A percentile compares a stretch with the other conserved stretches of the same genome.
These are phyloP conservation scores for Vanessa cardui DNA, from an alignment of 2,888 invertebrate genomes.

Conservation along the genomic window DNA sequence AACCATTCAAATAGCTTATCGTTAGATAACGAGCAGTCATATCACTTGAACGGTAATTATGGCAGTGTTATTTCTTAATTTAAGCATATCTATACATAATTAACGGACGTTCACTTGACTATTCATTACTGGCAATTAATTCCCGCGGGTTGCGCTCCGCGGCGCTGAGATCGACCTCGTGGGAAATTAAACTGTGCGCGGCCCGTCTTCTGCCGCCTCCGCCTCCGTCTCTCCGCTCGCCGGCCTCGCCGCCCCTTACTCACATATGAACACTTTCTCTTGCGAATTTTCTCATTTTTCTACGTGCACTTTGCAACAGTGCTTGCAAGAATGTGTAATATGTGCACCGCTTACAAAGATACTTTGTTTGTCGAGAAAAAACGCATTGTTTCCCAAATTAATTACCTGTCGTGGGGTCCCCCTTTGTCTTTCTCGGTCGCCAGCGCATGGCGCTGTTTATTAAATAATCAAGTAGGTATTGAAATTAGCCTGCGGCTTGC, in stretches of 20 bases:
- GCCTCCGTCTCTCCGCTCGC: constrained; percentile 53
- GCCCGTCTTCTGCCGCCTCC: constrained; percentile 75
- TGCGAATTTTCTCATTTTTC: constrained; percentile 70
- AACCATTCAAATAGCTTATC: not conserved
- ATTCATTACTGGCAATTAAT: constrained; percentile 83
- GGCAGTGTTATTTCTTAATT: constrained; percentile 44
- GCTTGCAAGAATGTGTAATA: constrained; percentile 46
- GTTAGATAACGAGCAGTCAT: constrained; percentile 1
- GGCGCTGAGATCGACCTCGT: constrained; percentile 82
- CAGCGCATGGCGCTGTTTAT: constrained; percentile 45
- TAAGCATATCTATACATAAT: constrained; percentile 66
- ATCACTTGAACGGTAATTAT: not conserved
- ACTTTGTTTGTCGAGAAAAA: constrained; percentile 37
- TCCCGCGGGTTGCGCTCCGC: constrained; percentile 80
- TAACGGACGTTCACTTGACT: constrained; percentile 81
- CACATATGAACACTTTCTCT: constrained; percentile 79
- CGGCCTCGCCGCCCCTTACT: constrained; percentile 57
- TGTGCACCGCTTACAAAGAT: constrained; percentile 41
- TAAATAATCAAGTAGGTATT: constrained; percentile 69
- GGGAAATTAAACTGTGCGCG: constrained; percentile 82
- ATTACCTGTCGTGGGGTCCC: constrained; percentile 40
- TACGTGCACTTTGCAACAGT: constrained; percentile 52
- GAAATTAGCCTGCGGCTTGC: constrained; percentile 73
- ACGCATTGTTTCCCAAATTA: constrained; percentile 41
- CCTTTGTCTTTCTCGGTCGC: constrained; percentile 43